phyloP scores from a whole-genome alignment of 2,888 invertebrate genomes.

The Polymixis lichenea region DNA sequence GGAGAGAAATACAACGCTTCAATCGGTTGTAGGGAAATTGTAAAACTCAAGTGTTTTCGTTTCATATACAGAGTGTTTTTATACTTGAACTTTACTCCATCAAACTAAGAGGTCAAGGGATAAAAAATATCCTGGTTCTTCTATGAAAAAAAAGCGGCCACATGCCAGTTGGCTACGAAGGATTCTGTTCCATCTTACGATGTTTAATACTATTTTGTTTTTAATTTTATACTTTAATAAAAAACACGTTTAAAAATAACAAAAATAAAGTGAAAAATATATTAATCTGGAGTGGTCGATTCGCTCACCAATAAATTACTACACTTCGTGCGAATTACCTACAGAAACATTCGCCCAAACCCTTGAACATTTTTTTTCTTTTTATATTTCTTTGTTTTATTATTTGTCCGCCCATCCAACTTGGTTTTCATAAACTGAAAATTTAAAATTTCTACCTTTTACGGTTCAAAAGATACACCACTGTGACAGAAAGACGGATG shows the following conservation, averaged over 20 bases:
- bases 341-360: too few relatives aligned
- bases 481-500: background rate
- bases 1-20: constrained; percentile 18
- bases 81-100: background rate
- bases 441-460: background rate
- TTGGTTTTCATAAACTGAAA: background rate
- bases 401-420: background rate
- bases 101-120: background rate
- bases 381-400: too few relatives aligned
- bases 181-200: too few relatives aligned
- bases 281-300: too few relatives aligned
- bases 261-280: too few relatives aligned
- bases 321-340: too few relatives aligned
- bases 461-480: background rate
- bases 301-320: too few relatives aligned
- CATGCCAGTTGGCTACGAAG: too few relatives aligned
- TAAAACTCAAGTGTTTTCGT: constrained; percentile 31
- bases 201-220: too few relatives aligned
- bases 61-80: constrained; percentile 25
- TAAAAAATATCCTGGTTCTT: background rate
- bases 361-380: too few relatives aligned
- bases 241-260: too few relatives aligned
- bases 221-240: background rate
- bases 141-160: background rate
- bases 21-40: constrained; percentile 7